Base-by-base conservation (phyloP, 2,797 vertebrate species). In the Sciurus vulgaris region DNA sequence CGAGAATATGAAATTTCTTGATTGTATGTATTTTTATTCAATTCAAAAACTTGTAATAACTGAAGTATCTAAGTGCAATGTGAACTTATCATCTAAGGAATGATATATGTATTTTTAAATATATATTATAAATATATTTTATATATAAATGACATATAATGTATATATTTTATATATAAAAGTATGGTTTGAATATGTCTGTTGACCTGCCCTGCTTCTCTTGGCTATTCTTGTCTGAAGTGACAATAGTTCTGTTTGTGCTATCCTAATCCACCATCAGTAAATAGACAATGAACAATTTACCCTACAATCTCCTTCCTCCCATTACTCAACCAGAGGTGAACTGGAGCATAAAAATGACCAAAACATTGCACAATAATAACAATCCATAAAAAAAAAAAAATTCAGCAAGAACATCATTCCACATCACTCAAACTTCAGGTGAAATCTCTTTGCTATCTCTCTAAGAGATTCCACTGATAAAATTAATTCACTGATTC, bases 81-180 rank as follows among this genome's bases (percentile, higher is more conserved):
- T 35, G 72, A 93, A 54, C 41, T 77, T 78, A 63, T 94, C 35
- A 93, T 51, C 74, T 89, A 61, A 56, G 51, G 70, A 94, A 85
- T 47, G 44, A 47, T 47, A 47, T 47, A 47, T 47, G 44, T 47
- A 47, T 47, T 47, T 47, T 47, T 47, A 47, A 47, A 47, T 47
- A 47, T 47, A 47, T 9, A 7, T 47, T 7, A 47, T 47, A 47
- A 47, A 47, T 47, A 47, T 9, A 47, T 47, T 47, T 47, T 47
- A 47, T 47, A 47, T 47, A 47, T 47, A 47, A 47, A 47, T 47
- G 7, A 47, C 9, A 47, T 47, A 47, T 47, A 47, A 47, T 47
- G 44, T 47, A 9, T 47, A 47, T 59, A 63, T 72, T 78, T 92
- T 63, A 72, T 38, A 72, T 17, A 65, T 7, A 85, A 76, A 94